These are phyloP conservation scores for Eristalinus sepulchralis DNA, from an alignment of 2,888 invertebrate species.

Conservation along the genomic window DNA sequence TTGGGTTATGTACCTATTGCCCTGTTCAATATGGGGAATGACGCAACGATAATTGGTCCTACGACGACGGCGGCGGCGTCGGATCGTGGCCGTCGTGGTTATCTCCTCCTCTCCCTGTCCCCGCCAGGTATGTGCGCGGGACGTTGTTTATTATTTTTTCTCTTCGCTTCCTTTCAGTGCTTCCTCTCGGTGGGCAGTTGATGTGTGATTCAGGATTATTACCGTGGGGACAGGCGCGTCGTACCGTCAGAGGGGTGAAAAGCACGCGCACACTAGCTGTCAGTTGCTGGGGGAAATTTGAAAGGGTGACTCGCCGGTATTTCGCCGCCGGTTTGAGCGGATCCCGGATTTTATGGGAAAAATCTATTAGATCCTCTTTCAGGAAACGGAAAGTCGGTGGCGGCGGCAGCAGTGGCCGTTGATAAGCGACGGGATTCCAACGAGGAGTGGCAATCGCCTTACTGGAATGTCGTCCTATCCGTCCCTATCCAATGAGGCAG, in stretches of 20 bases:
- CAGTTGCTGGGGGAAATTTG: conserved; percentile 36
- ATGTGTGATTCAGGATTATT: conserved; percentile 42
- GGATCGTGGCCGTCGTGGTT: conserved; percentile 26
- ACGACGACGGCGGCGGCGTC: not conserved
- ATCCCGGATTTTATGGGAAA: conserved; percentile 59
- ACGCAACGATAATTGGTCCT: conserved; percentile 66
- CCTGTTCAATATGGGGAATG: conserved; percentile 66
- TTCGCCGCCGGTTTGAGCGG: conserved; percentile 34
- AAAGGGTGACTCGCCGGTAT: conserved; percentile 44
- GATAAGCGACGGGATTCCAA: conserved; percentile 55
- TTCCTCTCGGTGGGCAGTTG: conserved; percentile 22
- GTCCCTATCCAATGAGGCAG: not conserved
- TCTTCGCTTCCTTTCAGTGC: not conserved
- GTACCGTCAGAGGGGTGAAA: not conserved
- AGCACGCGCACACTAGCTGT: conserved; percentile 30
- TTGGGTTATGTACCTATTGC: conserved; percentile 41
- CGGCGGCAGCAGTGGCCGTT: conserved; percentile 23
- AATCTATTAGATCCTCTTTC: conserved; percentile 43
- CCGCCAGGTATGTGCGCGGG: not conserved
- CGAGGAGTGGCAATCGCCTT: conserved; percentile 43
- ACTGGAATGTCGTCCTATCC: conserved; percentile 32
- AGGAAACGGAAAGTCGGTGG: conserved; percentile 10
- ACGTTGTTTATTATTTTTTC: conserved; percentile 1
- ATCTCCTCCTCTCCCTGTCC: conserved; percentile 14
- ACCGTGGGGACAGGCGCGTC: not conserved